phyloP scores from a whole-genome alignment of 2,113 vertebrate species.

The Otocyon megalotis region DNA sequence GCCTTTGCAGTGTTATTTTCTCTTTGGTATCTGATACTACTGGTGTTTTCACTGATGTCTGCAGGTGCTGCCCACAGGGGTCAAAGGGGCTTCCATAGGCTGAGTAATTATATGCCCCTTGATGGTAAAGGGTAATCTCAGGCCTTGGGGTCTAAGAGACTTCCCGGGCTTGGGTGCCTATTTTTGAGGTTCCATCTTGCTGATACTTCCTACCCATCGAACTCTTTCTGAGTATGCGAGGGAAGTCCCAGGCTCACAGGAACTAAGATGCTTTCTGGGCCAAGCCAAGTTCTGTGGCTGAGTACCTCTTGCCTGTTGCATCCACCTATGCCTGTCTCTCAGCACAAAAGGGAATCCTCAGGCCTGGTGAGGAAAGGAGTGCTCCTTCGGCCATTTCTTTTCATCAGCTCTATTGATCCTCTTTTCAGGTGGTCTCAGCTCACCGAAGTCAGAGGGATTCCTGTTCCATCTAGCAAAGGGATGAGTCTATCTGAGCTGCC shows the following conservation, averaged over 20 bases:
- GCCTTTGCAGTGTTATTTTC: neutral
- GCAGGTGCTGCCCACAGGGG: rapidly evolving
- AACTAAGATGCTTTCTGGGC: neutral
- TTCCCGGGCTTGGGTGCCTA: neutral
- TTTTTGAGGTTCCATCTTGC: neutral
- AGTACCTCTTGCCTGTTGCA: neutral
- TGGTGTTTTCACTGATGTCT: neutral
- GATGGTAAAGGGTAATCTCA: neutral
- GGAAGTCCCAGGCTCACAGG: neutral
- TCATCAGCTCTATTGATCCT: neutral
- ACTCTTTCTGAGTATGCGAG: neutral
- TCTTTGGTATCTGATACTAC: neutral
- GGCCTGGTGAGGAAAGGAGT: neutral
- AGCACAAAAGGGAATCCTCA: neutral
- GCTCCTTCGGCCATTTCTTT: neutral
- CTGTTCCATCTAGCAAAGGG: neutral
- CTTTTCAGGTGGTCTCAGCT: neutral
- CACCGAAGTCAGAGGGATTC: neutral
- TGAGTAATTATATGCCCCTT: neutral
- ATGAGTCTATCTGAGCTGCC: neutral
- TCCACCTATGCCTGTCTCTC: neutral
- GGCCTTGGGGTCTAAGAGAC: rapidly evolving
- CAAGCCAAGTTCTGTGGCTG: neutral
- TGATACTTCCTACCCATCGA: neutral
- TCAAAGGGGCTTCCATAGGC: neutral